Evolutionary conservation across 2,888 invertebrate genomes (phyloP).

Genomic region (Diarsia dahlii): DNA sequence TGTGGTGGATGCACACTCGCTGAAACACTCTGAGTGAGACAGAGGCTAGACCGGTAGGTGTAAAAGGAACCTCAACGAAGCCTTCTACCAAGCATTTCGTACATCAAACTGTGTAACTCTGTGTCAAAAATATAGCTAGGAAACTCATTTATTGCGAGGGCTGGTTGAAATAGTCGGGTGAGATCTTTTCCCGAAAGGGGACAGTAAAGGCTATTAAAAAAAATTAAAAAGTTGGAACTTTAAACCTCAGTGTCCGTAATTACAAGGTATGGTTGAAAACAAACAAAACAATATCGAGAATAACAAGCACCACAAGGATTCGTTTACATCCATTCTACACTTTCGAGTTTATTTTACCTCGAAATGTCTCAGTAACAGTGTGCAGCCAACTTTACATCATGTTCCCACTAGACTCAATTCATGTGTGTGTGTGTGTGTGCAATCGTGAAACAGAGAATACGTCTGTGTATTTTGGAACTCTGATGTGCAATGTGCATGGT

Average conservation of each 20-base stretch:
- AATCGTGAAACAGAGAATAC: neutral
- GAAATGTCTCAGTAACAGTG: neutral
- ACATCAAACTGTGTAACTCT: neutral
- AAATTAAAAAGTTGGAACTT: neutral
- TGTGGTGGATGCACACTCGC: neutral
- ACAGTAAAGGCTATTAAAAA: no score
- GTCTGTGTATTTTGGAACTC: constrained; percentile 1
- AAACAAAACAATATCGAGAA: neutral
- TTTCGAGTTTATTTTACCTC: neutral
- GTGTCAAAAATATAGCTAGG: neutral
- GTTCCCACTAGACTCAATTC: neutral
- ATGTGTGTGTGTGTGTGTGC: neutral
- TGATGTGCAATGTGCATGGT: constrained; percentile 10
- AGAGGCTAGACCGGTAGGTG: no score
- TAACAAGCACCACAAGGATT: neutral
- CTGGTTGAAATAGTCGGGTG: no score
- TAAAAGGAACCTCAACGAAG: no score
- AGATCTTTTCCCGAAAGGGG: no score
- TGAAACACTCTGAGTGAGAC: neutral
- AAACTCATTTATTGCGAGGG: neutral
- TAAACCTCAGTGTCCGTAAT: neutral
- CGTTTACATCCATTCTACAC: neutral
- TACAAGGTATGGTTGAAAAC: neutral
- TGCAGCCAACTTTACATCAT: neutral
- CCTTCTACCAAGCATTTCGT: neutral